Evolutionary conservation across 2,113 vertebrate species (phyloP).

Genomic region (Phalacrocorax aristotelis): DNA sequence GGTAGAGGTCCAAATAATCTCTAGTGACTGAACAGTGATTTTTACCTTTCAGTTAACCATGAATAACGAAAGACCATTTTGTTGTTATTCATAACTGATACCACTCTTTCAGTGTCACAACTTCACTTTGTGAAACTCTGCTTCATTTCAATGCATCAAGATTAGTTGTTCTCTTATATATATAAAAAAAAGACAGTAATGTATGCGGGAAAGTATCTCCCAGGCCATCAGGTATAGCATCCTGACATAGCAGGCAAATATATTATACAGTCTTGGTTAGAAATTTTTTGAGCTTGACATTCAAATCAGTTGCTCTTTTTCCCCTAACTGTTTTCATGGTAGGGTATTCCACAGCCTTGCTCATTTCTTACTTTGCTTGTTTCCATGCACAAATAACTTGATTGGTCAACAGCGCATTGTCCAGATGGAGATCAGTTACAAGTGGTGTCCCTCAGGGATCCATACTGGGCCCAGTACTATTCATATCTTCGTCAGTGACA

Average conservation of each 20-base stretch:
- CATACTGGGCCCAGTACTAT: background rate
- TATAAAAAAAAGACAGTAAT: background rate
- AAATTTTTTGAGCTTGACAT: background rate
- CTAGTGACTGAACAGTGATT: background rate
- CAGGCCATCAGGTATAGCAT: background rate
- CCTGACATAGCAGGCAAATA: background rate
- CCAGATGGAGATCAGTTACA: background rate
- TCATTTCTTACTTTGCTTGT: background rate
- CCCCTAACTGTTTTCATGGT: background rate
- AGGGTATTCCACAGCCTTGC: background rate
- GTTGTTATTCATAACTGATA: background rate
- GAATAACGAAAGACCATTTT: background rate
- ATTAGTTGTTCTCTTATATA: background rate
- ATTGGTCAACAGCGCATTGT: background rate
- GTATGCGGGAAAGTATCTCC: background rate
- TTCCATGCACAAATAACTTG: background rate
- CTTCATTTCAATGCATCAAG: background rate
- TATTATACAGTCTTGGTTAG: background rate
- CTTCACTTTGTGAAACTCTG: background rate
- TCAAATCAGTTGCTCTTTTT: background rate
- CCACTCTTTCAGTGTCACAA: background rate
- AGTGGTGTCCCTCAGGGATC: background rate
- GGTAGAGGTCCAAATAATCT: background rate
- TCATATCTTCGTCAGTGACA: background rate
- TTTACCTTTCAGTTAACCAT: background rate